These are phyloP conservation scores for Zaprionus lineosus DNA, from an alignment of 2,888 invertebrate genomes.

Conservation along the genomic window DNA sequence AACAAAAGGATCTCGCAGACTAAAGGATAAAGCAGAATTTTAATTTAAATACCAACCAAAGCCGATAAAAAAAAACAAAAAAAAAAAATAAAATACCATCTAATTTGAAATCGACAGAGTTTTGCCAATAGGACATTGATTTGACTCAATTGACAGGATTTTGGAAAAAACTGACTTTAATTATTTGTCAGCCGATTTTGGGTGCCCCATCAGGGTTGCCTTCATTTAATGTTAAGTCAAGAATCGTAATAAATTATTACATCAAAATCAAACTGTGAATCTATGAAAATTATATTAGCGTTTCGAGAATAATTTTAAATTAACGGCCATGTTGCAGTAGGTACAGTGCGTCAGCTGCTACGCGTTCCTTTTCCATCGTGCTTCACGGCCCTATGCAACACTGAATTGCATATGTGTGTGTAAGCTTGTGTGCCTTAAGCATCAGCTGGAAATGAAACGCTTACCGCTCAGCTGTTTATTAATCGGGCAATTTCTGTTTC, in stretches of 20 bases:
- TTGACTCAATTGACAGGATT: neutral
- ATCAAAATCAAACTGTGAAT: neutral
- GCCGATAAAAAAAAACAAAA: neutral
- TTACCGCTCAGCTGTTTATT: conserved; percentile 42
- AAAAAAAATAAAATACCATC: no score
- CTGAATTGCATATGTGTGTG: neutral
- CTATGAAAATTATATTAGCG: no score
- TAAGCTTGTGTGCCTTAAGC: neutral
- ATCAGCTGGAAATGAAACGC: conserved; percentile 27
- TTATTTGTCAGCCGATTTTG: neutral
- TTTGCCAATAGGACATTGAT: neutral
- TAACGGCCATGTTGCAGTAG: conserved; percentile 16
- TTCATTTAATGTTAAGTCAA: conserved; percentile 14
- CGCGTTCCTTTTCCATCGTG: conserved; percentile 10
- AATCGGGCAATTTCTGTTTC: conserved; percentile 56
- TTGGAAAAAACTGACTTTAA: neutral
- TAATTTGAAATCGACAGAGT: no score
- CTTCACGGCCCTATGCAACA: no score
- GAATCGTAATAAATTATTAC: conserved; percentile 33
- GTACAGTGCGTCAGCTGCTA: neutral
- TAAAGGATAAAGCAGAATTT: conserved; percentile 1
- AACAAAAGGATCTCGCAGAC: conserved; percentile 33
- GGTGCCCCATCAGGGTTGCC: no score
- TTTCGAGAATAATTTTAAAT: neutral
- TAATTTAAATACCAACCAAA: conserved; percentile 8